Conservation (phyloP, 2,797 vertebrate species). For the Fistularia tabacaria region DNA sequence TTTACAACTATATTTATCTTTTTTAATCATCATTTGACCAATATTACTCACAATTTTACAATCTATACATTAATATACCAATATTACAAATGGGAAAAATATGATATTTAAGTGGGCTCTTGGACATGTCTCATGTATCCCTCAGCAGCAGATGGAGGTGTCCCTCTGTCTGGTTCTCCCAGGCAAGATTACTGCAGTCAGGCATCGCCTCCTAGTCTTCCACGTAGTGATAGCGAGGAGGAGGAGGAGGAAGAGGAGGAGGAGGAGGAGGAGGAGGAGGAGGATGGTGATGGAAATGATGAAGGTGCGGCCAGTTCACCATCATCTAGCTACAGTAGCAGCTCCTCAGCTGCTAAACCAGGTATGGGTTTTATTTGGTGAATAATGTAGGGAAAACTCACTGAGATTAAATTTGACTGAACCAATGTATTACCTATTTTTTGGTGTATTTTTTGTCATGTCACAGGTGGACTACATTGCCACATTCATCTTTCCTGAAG, state of each 20-base stretch:
- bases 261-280: conserved; percentile 13
- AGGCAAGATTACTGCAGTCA: conserved; percentile 26
- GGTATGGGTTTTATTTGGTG: conserved; percentile 38
- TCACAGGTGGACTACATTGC: neutral
- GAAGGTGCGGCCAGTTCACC: conserved; percentile 39
- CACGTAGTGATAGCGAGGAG: conserved; percentile 5
- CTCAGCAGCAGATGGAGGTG: conserved; percentile 2
- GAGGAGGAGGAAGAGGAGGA: conserved; percentile 6
- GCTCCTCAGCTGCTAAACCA: conserved; percentile 37
- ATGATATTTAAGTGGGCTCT: neutral
- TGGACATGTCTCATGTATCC: conserved; percentile 3
- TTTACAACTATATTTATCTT: too few relatives aligned
- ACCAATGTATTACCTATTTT: neutral
- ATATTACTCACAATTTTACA: too few relatives aligned
- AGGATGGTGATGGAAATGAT: conserved; percentile 31
- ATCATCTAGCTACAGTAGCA: conserved; percentile 49
- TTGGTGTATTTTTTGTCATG: too few relatives aligned
- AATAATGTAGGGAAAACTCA: too few relatives aligned
- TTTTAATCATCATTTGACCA: too few relatives aligned
- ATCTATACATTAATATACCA: too few relatives aligned
- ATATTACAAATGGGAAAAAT: too few relatives aligned
- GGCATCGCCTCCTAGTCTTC: conserved; percentile 24
- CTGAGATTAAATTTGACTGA: neutral
- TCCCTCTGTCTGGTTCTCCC: conserved; percentile 19
- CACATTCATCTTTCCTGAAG: neutral